Percentiles rank a stretch among this genome's conserved stretches.
Conservation (phyloP, 2,888 invertebrate species). For the Andrena flavipes region DNA sequence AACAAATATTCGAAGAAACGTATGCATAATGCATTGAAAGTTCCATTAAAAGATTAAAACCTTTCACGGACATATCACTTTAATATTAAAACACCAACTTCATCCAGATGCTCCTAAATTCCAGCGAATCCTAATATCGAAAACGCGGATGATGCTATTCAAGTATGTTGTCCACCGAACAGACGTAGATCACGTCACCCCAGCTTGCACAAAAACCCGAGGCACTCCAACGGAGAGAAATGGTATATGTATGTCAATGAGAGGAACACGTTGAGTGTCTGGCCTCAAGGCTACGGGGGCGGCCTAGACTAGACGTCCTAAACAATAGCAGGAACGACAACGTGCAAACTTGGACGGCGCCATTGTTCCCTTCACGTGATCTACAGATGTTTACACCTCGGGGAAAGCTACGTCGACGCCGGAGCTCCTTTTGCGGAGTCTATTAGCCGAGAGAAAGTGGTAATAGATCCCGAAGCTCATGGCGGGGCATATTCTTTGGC, state of each 20-base stretch:
- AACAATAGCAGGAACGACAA: slow-evolving; percentile 1
- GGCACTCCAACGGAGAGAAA: background rate
- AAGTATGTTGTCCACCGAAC: no score
- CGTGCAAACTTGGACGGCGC: background rate
- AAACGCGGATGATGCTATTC: no score
- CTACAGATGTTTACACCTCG: slow-evolving; percentile 1
- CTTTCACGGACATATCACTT: no score
- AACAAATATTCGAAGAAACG: no score
- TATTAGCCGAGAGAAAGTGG: background rate
- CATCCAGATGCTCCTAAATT: no score
- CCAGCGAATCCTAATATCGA: no score
- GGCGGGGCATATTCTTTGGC: background rate
- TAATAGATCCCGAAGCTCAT: background rate
- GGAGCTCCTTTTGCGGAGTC: background rate
- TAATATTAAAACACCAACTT: no score
- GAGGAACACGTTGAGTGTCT: background rate
- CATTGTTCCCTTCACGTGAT: background rate
- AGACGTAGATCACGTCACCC: no score
- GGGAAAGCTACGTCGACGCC: background rate
- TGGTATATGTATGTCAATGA: background rate
- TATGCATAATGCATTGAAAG: no score
- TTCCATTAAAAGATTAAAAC: no score
- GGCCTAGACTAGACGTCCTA: background rate
- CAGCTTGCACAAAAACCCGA: background rate
- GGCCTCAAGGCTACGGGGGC: background rate